These are phyloP conservation scores for Ailuropoda melanoleuca DNA, from an alignment of 2,113 vertebrate species.

Conservation along the genomic window DNA sequence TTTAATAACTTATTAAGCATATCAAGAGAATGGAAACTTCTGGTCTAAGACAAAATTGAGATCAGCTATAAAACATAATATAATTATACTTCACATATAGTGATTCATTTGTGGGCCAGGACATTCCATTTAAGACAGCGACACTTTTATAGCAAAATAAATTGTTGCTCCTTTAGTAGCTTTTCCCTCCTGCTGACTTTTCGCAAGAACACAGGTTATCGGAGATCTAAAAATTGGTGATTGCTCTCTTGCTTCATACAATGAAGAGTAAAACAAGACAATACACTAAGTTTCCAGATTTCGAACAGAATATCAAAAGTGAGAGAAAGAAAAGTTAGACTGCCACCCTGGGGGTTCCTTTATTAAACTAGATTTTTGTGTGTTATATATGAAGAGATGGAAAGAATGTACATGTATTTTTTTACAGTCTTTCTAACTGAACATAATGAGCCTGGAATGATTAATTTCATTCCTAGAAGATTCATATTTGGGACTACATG, in stretches of 20 bases:
- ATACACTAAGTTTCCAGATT: neutral
- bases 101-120: neutral
- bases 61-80: neutral
- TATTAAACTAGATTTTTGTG: neutral
- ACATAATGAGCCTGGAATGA: neutral
- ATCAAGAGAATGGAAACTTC: slow-evolving; percentile 52
- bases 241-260: neutral
- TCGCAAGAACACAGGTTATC: neutral
- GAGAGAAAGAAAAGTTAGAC: neutral
- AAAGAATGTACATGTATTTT: neutral
- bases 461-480: neutral
- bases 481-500: neutral
- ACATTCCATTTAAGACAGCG: neutral
- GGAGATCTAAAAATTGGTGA: neutral
- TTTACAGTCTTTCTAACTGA: neutral
- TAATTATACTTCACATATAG: slow-evolving; percentile 29
- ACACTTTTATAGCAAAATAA: slow-evolving; percentile 30
- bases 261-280: neutral
- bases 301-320: neutral
- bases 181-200: neutral
- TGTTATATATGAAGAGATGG: neutral
- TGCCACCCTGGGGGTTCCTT: neutral
- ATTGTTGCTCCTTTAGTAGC: neutral
- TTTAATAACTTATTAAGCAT: slow-evolving; percentile 6
- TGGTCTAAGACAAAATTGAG: slow-evolving; percentile 35